Evolutionary conservation across 2,113 vertebrate genomes (phyloP).

Genomic region (Rhinoderma darwinii): DNA sequence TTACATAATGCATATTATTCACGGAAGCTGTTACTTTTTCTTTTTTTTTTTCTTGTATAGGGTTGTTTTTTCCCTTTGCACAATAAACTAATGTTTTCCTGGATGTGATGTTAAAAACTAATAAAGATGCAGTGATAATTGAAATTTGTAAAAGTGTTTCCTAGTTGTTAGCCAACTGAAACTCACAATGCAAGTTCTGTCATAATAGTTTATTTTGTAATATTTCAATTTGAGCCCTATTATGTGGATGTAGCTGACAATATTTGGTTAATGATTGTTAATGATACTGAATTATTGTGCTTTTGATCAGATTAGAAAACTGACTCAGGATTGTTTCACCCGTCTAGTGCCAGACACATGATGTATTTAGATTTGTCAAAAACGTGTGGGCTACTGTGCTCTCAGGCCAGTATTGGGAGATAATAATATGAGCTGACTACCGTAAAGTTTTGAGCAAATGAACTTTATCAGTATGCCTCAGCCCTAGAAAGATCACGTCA

Average conservation of each 20-base stretch:
- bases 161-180: constrained; percentile 55
- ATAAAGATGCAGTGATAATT: constrained; percentile 61
- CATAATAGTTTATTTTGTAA: constrained; percentile 52
- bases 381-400: background rate
- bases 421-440: constrained; percentile 7
- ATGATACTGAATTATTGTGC: constrained; percentile 45
- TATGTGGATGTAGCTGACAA: constrained; percentile 34
- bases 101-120: constrained; percentile 51
- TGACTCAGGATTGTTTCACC: constrained; percentile 17
- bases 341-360: constrained; percentile 14
- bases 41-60: constrained; percentile 33
- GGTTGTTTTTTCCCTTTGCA: constrained; percentile 41
- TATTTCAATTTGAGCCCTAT: constrained; percentile 43
- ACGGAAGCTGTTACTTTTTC: constrained; percentile 50
- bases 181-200: constrained; percentile 46
- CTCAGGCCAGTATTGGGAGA: background rate
- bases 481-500: background rate
- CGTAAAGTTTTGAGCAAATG: background rate
- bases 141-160: constrained; percentile 57
- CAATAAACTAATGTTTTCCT: constrained; percentile 54
- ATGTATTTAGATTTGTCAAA: constrained; percentile 10
- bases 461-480: background rate
- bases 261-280: constrained; percentile 51
- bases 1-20: constrained; percentile 57
- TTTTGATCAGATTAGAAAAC: constrained; percentile 36